Conservation (phyloP, 1,140 invertebrate genomes). For the Apis cerana region DNA sequence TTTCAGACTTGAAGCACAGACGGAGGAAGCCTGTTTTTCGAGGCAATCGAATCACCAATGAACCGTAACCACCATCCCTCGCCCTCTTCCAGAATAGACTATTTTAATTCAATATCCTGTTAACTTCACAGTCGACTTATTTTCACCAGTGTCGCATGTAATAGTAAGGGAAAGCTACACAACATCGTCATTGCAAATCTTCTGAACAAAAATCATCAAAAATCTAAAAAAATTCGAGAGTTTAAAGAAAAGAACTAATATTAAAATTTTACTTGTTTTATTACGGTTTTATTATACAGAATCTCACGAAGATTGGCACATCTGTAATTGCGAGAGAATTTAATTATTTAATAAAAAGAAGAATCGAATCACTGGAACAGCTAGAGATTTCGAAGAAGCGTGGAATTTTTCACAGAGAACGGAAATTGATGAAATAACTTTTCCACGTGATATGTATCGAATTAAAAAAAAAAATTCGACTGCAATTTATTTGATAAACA, state of each 20-base stretch:
- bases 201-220: not conserved
- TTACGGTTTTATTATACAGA: not conserved
- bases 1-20: not conserved
- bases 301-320: not conserved
- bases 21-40: not conserved
- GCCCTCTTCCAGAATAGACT: slow-evolving; percentile 32
- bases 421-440: not conserved
- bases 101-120: slow-evolving; percentile 60
- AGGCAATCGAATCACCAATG: slow-evolving; percentile 43
- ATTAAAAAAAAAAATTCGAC: not conserved
- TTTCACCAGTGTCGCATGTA: not conserved
- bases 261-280: not conserved
- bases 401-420: not conserved
- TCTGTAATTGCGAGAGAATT: not conserved
- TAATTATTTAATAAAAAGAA: not conserved
- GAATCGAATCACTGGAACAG: not conserved
- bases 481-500: not conserved
- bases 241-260: not conserved
- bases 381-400: not conserved
- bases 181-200: not conserved
- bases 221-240: not conserved
- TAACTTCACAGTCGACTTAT: not conserved
- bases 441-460: not conserved
- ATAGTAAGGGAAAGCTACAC: too few relatives aligned
- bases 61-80: slow-evolving; percentile 18